Percentiles rank a stretch among this genome's conserved stretches.
Conservation (phyloP, 2,888 invertebrate genomes). For the Neoitamus cyanurus region DNA sequence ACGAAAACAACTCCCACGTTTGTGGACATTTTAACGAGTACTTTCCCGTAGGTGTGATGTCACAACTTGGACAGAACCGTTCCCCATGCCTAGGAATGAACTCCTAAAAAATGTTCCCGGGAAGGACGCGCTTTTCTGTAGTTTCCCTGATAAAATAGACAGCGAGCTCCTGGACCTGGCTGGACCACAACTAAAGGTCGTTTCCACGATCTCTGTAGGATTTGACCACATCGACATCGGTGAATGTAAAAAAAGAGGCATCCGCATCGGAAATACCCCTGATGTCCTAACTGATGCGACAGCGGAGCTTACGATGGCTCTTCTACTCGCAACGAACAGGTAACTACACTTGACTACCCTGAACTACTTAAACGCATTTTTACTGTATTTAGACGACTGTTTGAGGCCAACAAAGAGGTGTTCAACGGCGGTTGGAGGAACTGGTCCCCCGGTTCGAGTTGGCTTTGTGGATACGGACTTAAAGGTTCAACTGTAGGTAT, state of each 20-base stretch:
- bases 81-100: slow-evolving; percentile 76
- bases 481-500: slow-evolving; percentile 84
- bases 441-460: slow-evolving; percentile 89
- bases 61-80: slow-evolving; percentile 71
- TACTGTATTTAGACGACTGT: slow-evolving; percentile 73
- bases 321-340: slow-evolving; percentile 79
- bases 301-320: slow-evolving; percentile 87
- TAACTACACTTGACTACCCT: neutral
- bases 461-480: slow-evolving; percentile 90
- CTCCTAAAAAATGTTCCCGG: slow-evolving; percentile 77
- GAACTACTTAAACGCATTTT: neutral
- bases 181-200: slow-evolving; percentile 80
- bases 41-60: slow-evolving; percentile 67
- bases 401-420: slow-evolving; percentile 82
- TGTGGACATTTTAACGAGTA: neutral
- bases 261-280: slow-evolving; percentile 89
- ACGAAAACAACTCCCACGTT: neutral
- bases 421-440: slow-evolving; percentile 84
- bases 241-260: slow-evolving; percentile 78
- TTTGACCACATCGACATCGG: slow-evolving; percentile 79
- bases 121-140: slow-evolving; percentile 83
- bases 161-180: slow-evolving; percentile 79
- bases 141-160: slow-evolving; percentile 86
- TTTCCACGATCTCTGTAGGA: slow-evolving; percentile 92
- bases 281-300: slow-evolving; percentile 89